Evolutionary conservation across 2,888 invertebrate species (phyloP), one percentile per base, ranked within the genome.

Genomic region (Agrilus cyanescens): DNA sequence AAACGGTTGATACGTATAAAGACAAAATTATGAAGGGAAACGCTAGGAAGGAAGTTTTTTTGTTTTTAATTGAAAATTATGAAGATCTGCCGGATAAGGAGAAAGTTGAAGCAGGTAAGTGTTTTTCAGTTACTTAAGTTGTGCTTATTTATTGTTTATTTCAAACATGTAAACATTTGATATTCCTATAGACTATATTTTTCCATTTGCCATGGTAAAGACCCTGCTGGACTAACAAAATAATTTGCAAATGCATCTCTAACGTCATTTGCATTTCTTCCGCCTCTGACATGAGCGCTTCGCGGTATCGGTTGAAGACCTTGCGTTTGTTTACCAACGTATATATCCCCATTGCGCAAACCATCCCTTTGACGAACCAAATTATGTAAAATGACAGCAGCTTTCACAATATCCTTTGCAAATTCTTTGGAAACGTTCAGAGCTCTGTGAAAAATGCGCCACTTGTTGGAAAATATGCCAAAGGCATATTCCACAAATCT

Each of bases 201-300:
- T n/a, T 33, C 30, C 25, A 41, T 41, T 41, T 41, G 41, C 41
- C 41, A 41, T 33, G 41, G 35, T 12, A 41, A 14, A n/a, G 35
- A 18, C n/a, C 41, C 34, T 13, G n/a, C 20, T 7, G 12, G 12
- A n/a, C 13, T 34, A n/a, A n/a, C n/a, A n/a, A 25, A 16, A 20
- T 35, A 32, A 20, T n/a, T n/a, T 34, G 34, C 34, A 34, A 32
- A 32, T 32, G 32, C 34, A 18, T 33, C 13, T 38, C 43, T 32
- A 33, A 35, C 29, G 34, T 40, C 31, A 37, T 41, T 45, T n/a
- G 45, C 38, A 37, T 13, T 30, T 32, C 33, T 40, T 41, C 41
- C 41, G n/a, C n/a, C n/a, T n/a, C n/a, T n/a, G n/a, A n/a, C n/a
- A n/a, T 18, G 29, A 34, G 25, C 13, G 15, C 34, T 33, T 43